These are phyloP conservation scores for Vanacampus margaritifer DNA, from an alignment of 2,113 vertebrate species.

Conservation along the genomic window DNA sequence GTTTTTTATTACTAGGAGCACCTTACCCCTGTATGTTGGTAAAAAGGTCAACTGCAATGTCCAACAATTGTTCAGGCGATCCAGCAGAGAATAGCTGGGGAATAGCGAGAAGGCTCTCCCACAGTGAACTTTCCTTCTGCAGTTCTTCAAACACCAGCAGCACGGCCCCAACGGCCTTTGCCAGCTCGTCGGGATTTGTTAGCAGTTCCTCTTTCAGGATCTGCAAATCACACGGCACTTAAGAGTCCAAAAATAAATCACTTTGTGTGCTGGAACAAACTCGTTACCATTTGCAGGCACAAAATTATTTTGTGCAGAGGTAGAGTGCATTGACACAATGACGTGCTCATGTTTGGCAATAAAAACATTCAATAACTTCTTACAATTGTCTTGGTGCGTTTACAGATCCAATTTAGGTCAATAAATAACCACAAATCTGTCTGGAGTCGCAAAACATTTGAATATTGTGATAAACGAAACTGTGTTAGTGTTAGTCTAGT, in stretches of 20 bases:
- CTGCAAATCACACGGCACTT: conserved; percentile 36
- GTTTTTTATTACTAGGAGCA: background rate
- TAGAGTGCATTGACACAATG: background rate
- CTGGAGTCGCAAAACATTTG: too few relatives aligned
- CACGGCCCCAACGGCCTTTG: conserved; percentile 8
- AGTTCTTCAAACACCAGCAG: conserved; percentile 51
- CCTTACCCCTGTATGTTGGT: conserved; percentile 55
- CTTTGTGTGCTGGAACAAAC: background rate
- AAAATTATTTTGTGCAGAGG: too few relatives aligned
- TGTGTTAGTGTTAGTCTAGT: too few relatives aligned
- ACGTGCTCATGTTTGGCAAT: background rate
- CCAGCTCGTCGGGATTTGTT: conserved; percentile 37
- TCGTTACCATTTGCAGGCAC: background rate
- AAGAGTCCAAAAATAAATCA: background rate
- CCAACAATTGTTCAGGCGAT: conserved; percentile 34
- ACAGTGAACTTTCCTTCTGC: conserved; percentile 62
- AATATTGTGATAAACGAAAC: too few relatives aligned
- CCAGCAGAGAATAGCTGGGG: conserved; percentile 47
- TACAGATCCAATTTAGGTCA: too few relatives aligned
- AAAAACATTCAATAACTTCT: background rate
- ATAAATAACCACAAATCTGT: too few relatives aligned
- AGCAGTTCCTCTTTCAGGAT: conserved; percentile 51
- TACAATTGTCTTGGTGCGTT: background rate
- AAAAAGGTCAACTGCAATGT: conserved; percentile 19
- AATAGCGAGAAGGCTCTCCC: conserved; percentile 63